Evolutionary conservation across 2,797 vertebrate species (phyloP).

Genomic region (Falco novaeseelandiae): DNA sequence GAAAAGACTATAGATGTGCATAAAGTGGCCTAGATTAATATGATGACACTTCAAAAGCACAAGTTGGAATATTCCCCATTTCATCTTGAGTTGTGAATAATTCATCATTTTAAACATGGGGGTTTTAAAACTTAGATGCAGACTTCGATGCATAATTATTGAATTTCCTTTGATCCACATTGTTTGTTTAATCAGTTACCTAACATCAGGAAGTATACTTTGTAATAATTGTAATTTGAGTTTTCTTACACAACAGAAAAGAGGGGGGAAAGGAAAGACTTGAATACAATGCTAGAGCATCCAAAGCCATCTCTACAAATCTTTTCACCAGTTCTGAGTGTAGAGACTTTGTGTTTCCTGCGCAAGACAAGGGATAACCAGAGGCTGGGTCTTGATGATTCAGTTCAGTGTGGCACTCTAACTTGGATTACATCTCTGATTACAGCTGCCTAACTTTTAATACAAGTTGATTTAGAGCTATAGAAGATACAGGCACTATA

Average conservation of each 20-base stretch:
- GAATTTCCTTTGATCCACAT: conserved; percentile 65
- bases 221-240: neutral
- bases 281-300: neutral
- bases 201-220: conserved; percentile 10
- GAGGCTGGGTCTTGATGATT: neutral
- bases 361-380: neutral
- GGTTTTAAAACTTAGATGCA: conserved; percentile 29
- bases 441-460: neutral
- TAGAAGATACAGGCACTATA: neutral
- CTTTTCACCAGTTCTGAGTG: neutral
- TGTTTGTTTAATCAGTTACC: conserved; percentile 58
- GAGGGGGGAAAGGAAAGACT: accelerated
- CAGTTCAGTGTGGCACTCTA: neutral
- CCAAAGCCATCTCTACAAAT: neutral
- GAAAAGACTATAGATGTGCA: conserved; percentile 51
- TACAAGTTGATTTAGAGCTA: neutral
- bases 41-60: conserved; percentile 65
- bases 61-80: conserved; percentile 45
- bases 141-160: conserved; percentile 60
- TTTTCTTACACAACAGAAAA: conserved; percentile 1
- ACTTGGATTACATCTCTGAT: neutral
- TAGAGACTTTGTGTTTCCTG: neutral
- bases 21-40: conserved; percentile 71
- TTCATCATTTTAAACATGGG: conserved; percentile 51
- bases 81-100: conserved; percentile 71